phyloP scores from a whole-genome alignment of 2,113 vertebrate species.

The Protobothrops flavoviridis region DNA sequence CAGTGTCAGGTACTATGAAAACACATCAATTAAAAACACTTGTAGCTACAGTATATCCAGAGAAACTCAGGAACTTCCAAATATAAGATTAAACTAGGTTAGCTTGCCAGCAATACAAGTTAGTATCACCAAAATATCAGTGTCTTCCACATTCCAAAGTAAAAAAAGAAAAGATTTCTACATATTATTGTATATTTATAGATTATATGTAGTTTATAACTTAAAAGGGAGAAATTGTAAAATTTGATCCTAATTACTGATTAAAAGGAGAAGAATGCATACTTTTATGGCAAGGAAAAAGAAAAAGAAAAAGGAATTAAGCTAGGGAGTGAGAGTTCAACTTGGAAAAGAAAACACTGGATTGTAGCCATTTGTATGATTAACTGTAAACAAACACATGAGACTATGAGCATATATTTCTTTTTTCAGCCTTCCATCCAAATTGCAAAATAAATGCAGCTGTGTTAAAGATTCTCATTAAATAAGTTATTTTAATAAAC shows the following conservation, averaged over 20 bases:
- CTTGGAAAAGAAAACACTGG: background rate
- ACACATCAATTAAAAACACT: background rate
- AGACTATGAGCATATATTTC: background rate
- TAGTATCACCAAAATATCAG: background rate
- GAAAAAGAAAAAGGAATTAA: background rate
- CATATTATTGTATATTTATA: background rate
- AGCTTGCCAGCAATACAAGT: background rate
- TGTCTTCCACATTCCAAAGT: background rate
- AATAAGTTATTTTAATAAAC: background rate
- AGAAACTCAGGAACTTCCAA: background rate
- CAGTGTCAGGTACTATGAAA: background rate
- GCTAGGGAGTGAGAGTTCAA: background rate
- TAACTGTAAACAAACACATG: background rate
- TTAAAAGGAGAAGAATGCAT: background rate
- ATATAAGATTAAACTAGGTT: background rate
- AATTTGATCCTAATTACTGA: background rate
- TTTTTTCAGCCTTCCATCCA: background rate
- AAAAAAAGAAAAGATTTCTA: background rate
- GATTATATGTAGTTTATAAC: background rate
- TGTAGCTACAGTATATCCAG: background rate
- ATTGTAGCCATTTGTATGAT: background rate
- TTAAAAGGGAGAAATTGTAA: background rate
- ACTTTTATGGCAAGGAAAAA: background rate
- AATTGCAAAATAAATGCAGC: background rate
- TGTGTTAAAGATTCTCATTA: background rate